These are phyloP conservation scores for Crotophaga sulcirostris DNA, from an alignment of 2,113 vertebrate species.

Conservation along the genomic window DNA sequence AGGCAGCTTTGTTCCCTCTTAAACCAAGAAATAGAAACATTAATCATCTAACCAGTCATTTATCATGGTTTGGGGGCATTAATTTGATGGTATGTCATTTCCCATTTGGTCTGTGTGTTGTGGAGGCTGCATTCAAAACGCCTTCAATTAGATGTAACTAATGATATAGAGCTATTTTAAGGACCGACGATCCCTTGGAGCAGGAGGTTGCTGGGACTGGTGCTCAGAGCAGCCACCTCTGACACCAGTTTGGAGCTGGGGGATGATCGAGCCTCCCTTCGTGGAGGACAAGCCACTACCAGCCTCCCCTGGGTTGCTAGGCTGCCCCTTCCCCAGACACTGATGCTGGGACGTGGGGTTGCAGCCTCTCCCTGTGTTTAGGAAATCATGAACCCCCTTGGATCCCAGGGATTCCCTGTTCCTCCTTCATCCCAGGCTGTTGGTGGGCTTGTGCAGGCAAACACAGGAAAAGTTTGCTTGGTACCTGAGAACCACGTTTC, in stretches of 20 bases:
- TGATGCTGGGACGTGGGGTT: fast-evolving
- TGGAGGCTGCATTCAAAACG: constrained; percentile 59
- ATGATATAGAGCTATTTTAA: constrained; percentile 56
- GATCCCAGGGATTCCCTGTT: fast-evolving
- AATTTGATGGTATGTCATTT: constrained; percentile 64
- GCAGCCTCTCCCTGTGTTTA: fast-evolving
- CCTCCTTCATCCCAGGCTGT: not conserved
- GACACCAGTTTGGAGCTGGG: fast-evolving
- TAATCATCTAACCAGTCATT: constrained; percentile 55
- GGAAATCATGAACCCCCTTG: not conserved
- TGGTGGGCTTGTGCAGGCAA: not conserved
- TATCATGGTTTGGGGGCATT: constrained; percentile 66
- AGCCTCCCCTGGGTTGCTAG: not conserved
- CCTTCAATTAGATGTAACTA: constrained; percentile 59
- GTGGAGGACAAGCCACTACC: no score
- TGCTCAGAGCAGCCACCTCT: fast-evolving
- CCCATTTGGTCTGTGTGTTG: constrained; percentile 60
- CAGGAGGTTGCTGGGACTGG: not conserved
- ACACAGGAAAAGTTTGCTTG: not conserved
- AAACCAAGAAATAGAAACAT: constrained; percentile 60
- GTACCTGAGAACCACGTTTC: not conserved
- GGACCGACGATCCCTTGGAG: not conserved
- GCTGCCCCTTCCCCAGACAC: not conserved
- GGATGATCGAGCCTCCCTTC: no score
- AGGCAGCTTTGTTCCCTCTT: constrained; percentile 38